phyloP scores from a whole-genome alignment of 1,140 invertebrate species.

The Drosophila carrolli region DNA sequence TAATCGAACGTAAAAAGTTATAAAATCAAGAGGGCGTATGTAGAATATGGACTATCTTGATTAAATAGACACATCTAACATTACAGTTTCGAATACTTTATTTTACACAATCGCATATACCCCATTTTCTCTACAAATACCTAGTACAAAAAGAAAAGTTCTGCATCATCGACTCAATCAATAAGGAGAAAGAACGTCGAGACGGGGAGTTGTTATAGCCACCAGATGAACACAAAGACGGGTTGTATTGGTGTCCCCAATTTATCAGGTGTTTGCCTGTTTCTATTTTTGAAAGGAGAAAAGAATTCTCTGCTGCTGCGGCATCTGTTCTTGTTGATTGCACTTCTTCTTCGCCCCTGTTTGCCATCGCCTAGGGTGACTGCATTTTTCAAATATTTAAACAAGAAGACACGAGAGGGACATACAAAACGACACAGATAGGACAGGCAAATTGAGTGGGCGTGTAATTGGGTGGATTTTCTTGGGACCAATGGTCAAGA shows the following conservation, averaged over 20 bases:
- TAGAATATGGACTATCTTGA: too few species aligned
- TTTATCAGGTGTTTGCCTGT: conserved; percentile 79
- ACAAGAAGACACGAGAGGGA: conserved; percentile 39
- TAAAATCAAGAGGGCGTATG: neutral
- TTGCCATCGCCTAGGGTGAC: conserved; percentile 25
- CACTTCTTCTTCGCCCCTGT: conserved; percentile 3
- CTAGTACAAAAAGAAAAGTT: conserved; percentile 2
- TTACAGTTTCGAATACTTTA: too few species aligned
- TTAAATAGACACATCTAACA: too few species aligned
- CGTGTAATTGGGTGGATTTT: conserved; percentile 28
- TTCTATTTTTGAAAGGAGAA: conserved; percentile 26
- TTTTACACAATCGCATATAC: neutral
- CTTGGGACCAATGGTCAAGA: conserved; percentile 20
- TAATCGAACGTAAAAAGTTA: neutral
- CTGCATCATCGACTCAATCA: conserved; percentile 53
- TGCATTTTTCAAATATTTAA: conserved; percentile 72
- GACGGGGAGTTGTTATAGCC: neutral
- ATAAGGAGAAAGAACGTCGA: conserved; percentile 1
- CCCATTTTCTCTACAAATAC: neutral
- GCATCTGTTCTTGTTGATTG: conserved; percentile 42
- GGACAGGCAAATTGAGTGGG: conserved; percentile 25
- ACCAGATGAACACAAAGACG: neutral
- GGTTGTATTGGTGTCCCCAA: conserved; percentile 54
- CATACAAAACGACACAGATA: neutral
- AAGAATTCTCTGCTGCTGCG: conserved; percentile 22